Percentiles rank a stretch among this genome's conserved stretches.
Conservation (phyloP, 92 coral and sea anemone genomes). For the Porites lobata region DNA sequence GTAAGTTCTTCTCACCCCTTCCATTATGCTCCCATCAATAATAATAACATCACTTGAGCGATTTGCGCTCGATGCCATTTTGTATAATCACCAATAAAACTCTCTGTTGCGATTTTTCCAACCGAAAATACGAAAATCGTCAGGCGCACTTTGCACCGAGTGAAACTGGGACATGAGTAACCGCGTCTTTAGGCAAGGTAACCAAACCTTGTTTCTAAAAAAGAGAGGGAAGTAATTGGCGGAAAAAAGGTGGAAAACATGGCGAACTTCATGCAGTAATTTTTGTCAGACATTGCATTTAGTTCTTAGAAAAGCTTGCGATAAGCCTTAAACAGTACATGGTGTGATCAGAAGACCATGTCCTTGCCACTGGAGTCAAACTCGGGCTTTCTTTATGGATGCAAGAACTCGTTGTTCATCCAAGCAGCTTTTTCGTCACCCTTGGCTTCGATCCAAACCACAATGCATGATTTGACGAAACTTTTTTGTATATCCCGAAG, state of each 20-base stretch:
- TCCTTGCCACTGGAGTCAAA: neutral
- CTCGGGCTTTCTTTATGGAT: neutral
- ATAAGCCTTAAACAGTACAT: neutral
- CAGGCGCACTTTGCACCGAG: conserved; percentile 18
- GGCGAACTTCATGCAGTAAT: neutral
- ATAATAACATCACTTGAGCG: conserved; percentile 36
- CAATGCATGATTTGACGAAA: conserved; percentile 21
- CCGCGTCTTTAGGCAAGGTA: neutral
- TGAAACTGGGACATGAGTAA: conserved; percentile 3
- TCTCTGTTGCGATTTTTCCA: neutral
- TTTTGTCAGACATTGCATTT: neutral
- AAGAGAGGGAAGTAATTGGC: neutral
- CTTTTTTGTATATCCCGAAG: conserved; percentile 40
- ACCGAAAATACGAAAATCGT: neutral
- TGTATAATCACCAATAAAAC: neutral
- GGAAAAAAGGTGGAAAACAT: no score
- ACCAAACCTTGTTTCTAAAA: conserved; percentile 13
- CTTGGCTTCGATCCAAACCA: neutral
- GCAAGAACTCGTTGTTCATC: neutral
- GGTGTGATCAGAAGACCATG: neutral
- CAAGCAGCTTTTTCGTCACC: neutral
- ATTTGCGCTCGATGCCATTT: conserved; percentile 29
- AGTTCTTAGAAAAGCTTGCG: neutral
- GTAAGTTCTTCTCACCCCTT: conserved; percentile 75
- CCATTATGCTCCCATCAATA: conserved; percentile 90